Evolutionary conservation across 2,797 vertebrate genomes (phyloP), one percentile per base, ranked within the genome.

Genomic region (Liparis tanakae): DNA sequence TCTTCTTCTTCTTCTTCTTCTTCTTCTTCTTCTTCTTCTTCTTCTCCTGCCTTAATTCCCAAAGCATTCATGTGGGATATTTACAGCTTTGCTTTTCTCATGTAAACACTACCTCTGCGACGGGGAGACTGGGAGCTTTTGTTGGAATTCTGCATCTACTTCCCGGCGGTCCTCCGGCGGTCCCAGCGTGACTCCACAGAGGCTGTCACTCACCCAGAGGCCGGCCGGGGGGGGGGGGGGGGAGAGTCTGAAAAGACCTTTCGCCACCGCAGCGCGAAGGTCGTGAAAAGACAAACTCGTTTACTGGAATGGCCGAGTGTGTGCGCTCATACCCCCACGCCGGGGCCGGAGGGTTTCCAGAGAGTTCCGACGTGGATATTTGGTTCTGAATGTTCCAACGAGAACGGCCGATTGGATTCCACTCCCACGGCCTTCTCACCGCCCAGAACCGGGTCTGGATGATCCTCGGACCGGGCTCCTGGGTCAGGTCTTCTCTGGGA

Each of bases 141-240:
- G 81, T 70, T 88, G 87, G 87, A 93, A 95, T 94, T 93, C 91
- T 88, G 54, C 93, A 86, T 89, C 81, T 92, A 88, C 89, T 84
- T 90, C 91, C 85, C 82, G 91, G 58, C 79, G 72, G 70, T 71
- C 73, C 33, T 68, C 44, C 30, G 53, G 33, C 51, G 41, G 65
- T 43, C 5, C 66, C 65, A 48, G 72, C 74, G 48, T 72, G 67
- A 63, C 53, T 85, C 67, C 67, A 1, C 58, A 63, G 54, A 46
- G 46, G 74, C 83, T 83, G 75, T 80, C 87, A 66, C 41, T 80
- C 87, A 66, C 41, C 74, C 85, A 72, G 43, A 58, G 67, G 41
- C 55, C 8, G 64, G 34, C 65, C 37, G 10, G 48, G 68, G 84
- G 78, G 78, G 68, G 84, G 79, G 78, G 81, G 79, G 85, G 90